Percentiles rank a stretch among this genome's conserved stretches.
phyloP scores from a whole-genome alignment of 2,113 vertebrate species.

The Todiramphus chloris region DNA sequence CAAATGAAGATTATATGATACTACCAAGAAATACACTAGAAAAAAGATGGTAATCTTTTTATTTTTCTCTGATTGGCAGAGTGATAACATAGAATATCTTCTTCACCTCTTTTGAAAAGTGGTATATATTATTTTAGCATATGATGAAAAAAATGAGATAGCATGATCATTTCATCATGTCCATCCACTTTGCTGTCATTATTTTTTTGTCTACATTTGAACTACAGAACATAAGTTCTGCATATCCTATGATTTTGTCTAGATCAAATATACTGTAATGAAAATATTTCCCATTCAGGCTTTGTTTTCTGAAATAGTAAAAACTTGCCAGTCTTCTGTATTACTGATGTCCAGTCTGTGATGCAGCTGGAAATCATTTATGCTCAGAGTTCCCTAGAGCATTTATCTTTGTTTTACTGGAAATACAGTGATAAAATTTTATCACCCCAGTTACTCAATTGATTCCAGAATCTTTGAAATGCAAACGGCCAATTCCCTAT shows the following conservation, averaged over 20 bases:
- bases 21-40: not conserved
- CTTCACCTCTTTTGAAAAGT: not conserved
- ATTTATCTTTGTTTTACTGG: constrained; percentile 6
- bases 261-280: not conserved
- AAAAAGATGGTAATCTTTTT: not conserved
- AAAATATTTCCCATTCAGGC: not conserved
- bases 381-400: not conserved
- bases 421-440: constrained; percentile 28
- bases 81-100: not conserved
- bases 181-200: not conserved
- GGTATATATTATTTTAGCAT: not conserved
- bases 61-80: not conserved
- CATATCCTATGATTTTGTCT: not conserved
- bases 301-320: not conserved
- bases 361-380: constrained; percentile 16
- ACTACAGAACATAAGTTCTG: not conserved
- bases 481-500: not conserved
- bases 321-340: not conserved
- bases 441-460: not conserved
- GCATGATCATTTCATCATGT: not conserved
- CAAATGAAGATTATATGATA: not conserved
- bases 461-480: constrained; percentile 34
- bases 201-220: not conserved
- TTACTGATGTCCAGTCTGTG: not conserved
- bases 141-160: not conserved